Conservation (phyloP, 2,113 vertebrate genomes). For the human (Homo sapiens) region DNA sequence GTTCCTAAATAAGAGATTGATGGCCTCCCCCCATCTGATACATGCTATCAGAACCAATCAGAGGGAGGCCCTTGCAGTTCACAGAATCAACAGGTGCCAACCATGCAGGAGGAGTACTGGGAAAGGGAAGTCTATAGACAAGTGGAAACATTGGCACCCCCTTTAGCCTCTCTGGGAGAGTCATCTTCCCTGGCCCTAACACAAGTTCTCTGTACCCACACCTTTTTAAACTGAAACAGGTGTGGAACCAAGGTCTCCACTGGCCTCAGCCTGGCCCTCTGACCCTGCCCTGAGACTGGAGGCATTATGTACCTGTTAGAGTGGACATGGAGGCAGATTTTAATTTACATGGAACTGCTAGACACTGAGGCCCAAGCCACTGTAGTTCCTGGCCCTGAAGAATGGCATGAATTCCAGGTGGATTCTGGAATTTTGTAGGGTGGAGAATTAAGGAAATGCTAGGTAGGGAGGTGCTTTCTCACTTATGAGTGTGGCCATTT, state of each 20-base stretch:
- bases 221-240: not conserved
- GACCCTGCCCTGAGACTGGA: not conserved
- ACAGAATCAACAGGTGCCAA: too few relatives aligned
- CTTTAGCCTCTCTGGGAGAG: not conserved
- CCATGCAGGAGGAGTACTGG: not conserved
- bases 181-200: not conserved
- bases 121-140: too few relatives aligned
- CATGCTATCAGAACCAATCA: too few relatives aligned
- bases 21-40: not conserved
- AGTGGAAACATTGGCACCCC: not conserved
- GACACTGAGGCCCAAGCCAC: not conserved
- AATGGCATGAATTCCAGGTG: not conserved
- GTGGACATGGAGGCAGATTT: not conserved
- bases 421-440: too few relatives aligned
- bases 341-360: not conserved
- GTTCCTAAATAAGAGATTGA: not conserved
- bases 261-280: too few relatives aligned
- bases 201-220: too few relatives aligned
- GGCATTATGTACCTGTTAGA: not conserved
- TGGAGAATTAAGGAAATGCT: not conserved
- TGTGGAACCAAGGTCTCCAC: too few relatives aligned
- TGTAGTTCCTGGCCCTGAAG: not conserved
- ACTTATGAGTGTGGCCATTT: not conserved
- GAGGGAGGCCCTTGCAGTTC: not conserved
- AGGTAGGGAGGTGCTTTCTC: too few relatives aligned